Evolutionary conservation across 2,888 invertebrate species (phyloP).

Genomic region (Pollenia angustigena): DNA sequence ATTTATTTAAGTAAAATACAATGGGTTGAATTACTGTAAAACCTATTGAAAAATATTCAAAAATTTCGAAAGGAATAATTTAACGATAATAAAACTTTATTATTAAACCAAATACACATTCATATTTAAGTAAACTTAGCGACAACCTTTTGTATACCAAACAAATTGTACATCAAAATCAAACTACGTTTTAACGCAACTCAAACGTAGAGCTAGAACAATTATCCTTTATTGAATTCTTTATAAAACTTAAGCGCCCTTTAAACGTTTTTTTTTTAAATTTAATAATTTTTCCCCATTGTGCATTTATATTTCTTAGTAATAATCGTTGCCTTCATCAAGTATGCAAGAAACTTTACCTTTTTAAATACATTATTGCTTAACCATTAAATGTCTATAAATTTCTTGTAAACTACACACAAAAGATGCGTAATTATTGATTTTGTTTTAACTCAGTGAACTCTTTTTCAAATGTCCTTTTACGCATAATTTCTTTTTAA

Average conservation of each 20-base stretch:
- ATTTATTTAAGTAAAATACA: background rate
- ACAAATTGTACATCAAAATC: too few species aligned
- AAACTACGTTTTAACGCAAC: too few species aligned
- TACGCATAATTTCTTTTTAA: slow-evolving; percentile 64
- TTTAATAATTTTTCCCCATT: slow-evolving; percentile 15
- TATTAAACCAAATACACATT: too few species aligned
- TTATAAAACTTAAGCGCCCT: too few species aligned
- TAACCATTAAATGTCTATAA: slow-evolving; percentile 21
- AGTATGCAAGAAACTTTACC: slow-evolving; percentile 45
- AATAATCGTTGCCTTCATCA: background rate
- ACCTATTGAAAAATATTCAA: background rate
- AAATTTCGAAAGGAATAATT: too few species aligned
- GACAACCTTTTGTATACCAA: too few species aligned
- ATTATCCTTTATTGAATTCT: too few species aligned
- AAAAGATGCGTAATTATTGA: slow-evolving; percentile 70
- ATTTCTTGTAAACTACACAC: slow-evolving; percentile 56
- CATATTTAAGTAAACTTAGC: too few species aligned
- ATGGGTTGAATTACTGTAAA: background rate
- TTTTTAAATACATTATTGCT: slow-evolving; percentile 1
- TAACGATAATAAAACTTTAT: background rate
- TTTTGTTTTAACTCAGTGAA: slow-evolving; percentile 59
- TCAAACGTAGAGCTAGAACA: too few species aligned
- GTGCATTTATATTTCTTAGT: slow-evolving; percentile 2
- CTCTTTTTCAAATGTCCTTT: slow-evolving; percentile 64
- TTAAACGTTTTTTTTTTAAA: too few species aligned